Conservation (phyloP, 2,888 invertebrate species). For the Cosmorhoe ocellata region DNA sequence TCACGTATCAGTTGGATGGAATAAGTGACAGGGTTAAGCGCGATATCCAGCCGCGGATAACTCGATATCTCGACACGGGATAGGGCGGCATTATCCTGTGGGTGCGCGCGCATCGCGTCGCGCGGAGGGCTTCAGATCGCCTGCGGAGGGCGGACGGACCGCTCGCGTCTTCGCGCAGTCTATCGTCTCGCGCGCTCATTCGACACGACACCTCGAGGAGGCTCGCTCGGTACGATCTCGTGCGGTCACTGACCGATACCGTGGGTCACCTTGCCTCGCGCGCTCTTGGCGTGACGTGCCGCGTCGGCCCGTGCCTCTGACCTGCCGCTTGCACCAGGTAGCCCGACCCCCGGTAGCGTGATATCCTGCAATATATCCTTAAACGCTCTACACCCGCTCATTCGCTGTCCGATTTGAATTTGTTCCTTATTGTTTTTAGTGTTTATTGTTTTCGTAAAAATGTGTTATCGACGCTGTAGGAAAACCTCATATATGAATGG, state of each 20-base stretch:
- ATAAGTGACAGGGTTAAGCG: constrained; percentile 63
- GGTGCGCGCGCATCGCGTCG: constrained; percentile 78
- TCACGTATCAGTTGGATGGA: constrained; percentile 51
- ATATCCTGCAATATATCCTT: constrained; percentile 64
- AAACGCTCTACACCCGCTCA: constrained; percentile 60
- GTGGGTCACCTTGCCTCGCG: constrained; percentile 43
- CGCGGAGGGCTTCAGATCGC: constrained; percentile 79
- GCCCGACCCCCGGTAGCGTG: constrained; percentile 68
- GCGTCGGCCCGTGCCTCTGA: constrained; percentile 40
- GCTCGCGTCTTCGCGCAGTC: constrained; percentile 68
- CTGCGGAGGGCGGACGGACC: constrained; percentile 74
- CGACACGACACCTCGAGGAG: constrained; percentile 64
- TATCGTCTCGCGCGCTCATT: constrained; percentile 53
- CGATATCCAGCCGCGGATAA: constrained; percentile 66
- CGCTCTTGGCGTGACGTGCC: constrained; percentile 30
- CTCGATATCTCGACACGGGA: constrained; percentile 77
- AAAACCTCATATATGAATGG: constrained; percentile 51
- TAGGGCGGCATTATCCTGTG: constrained; percentile 76
- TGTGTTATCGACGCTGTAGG: constrained; percentile 62
- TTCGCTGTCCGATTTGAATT: constrained; percentile 70
- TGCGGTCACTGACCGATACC: constrained; percentile 75
- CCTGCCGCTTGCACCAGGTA: constrained; percentile 67
- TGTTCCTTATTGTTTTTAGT: constrained; percentile 75
- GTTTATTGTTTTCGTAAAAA: constrained; percentile 71
- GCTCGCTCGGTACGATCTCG: constrained; percentile 55